Conservation (phyloP, 1,140 invertebrate genomes). For the Tribolium madens region DNA sequence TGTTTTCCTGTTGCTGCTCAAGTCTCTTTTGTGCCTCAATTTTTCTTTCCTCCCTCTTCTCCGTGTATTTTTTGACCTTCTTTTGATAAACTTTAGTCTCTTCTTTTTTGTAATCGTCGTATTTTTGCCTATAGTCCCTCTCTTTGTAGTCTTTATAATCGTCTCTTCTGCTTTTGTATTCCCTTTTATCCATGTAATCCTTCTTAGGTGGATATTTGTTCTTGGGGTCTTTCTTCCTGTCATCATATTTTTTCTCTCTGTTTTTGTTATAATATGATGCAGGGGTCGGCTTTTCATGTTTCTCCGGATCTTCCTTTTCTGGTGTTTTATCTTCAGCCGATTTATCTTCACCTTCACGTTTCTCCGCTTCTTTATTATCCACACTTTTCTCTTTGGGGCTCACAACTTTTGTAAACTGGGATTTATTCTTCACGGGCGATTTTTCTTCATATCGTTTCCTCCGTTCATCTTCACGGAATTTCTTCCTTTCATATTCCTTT, state of each 20-base stretch:
- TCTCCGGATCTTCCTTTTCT: constrained; percentile 35
- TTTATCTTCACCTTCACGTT: constrained; percentile 53
- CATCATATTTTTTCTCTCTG: constrained; percentile 60
- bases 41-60: constrained; percentile 64
- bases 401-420: constrained; percentile 5
- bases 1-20: constrained; percentile 42
- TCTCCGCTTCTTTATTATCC: constrained; percentile 49
- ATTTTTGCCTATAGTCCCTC: constrained; percentile 53
- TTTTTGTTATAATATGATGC: constrained; percentile 45
- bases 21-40: constrained; percentile 58
- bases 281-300: constrained; percentile 1
- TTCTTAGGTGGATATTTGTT: constrained; percentile 56
- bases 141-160: constrained; percentile 51
- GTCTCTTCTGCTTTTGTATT: constrained; percentile 50
- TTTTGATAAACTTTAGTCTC: constrained; percentile 48
- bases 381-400: constrained; percentile 46
- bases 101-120: constrained; percentile 58
- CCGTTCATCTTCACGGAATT: constrained; percentile 65
- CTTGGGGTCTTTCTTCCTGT: constrained; percentile 57
- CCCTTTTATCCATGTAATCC: constrained; percentile 55
- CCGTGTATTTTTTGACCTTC: constrained; percentile 65
- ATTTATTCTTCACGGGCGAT: constrained; percentile 51
- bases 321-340: constrained; percentile 56
- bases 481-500: constrained; percentile 70
- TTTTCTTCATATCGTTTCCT: constrained; percentile 66